Base-by-base conservation (phyloP, 2,888 invertebrate species). In the Marronus borbonicus region DNA sequence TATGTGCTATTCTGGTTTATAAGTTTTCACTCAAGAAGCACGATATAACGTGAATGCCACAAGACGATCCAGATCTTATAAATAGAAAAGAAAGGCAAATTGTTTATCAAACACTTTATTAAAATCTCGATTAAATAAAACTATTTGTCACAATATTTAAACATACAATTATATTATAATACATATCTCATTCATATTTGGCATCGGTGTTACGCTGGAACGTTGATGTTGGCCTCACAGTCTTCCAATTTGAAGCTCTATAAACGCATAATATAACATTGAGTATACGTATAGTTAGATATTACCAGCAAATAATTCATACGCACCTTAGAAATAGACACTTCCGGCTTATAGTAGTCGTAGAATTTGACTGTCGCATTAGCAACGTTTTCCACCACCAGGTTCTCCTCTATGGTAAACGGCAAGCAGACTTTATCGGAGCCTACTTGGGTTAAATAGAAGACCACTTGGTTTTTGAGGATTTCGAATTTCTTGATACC, bases 291-390 rank as follows among this genome's bases (percentile, higher is more conserved):
- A 44, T 24, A 44, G n/a, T 8, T 7, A 2, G 31, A 31, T 31
- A 31, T 31, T 44, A 20, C 20, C 20, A 8, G 2, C 20, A 49
- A 2, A 24, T 44, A 7, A 66, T n/a, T 0, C 17, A 52, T 70
- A 70, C 55, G 1, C 86, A 93, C 93, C 87, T 90, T 90, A 0
- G 90, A 80, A 20, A 85, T 81, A 78, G 84, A 82, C 31, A 90
- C 85, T 75, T 89, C 89, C 0, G 93, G 92, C 65, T 90, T 90
- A 83, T 94, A 94, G 83, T 94, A 94, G 87, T 94, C 93, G 69
- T 91, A 90, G 0, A 94, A 85, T 78, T 90, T 90, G 1, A 91
- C 90, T 79, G 90, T 89, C 0, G 92, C 92, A 0, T 93, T 90
- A 28, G 89, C 87, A 8, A 89, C 87, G 70, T 87, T 86, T 79